These are phyloP conservation scores for Craniophora ligustri DNA, from an alignment of 2,888 invertebrate genomes.

Conservation along the genomic window DNA sequence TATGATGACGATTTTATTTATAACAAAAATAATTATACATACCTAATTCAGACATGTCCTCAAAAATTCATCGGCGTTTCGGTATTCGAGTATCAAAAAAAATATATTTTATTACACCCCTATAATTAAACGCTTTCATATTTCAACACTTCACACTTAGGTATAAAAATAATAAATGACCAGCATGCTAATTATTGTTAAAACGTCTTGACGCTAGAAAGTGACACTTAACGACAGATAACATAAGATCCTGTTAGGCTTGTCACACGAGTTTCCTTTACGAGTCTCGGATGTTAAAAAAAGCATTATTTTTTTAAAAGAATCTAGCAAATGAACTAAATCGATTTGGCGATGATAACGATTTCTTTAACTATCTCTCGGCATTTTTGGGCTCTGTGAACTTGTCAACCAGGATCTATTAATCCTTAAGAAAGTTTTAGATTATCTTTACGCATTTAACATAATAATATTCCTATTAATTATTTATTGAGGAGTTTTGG, in stretches of 20 bases:
- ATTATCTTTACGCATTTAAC: too few species aligned
- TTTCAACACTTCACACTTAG: background rate
- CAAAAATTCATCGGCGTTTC: too few species aligned
- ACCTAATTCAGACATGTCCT: too few species aligned
- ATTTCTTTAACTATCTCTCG: slow-evolving; percentile 19
- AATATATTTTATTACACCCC: too few species aligned
- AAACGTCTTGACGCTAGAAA: slow-evolving; percentile 38
- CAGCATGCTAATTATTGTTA: background rate
- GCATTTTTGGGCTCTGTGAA: too few species aligned
- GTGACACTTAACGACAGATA: slow-evolving; percentile 41
- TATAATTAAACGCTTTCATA: background rate
- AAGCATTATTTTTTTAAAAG: slow-evolving; percentile 23
- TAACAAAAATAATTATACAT: too few species aligned
- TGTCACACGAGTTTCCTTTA: slow-evolving; percentile 45
- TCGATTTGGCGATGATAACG: slow-evolving; percentile 14
- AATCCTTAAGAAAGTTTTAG: too few species aligned
- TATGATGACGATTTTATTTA: too few species aligned
- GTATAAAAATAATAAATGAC: slow-evolving; percentile 9
- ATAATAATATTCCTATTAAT: too few species aligned
- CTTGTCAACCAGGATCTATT: too few species aligned
- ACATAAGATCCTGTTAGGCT: slow-evolving; percentile 30
- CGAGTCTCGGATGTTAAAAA: slow-evolving; percentile 40
- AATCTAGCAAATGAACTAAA: slow-evolving; percentile 21
- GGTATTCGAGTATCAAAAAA: too few species aligned
- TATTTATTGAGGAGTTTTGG: too few species aligned